phyloP scores from a whole-genome alignment of 2,888 invertebrate genomes.

The Epicampocera succincta region DNA sequence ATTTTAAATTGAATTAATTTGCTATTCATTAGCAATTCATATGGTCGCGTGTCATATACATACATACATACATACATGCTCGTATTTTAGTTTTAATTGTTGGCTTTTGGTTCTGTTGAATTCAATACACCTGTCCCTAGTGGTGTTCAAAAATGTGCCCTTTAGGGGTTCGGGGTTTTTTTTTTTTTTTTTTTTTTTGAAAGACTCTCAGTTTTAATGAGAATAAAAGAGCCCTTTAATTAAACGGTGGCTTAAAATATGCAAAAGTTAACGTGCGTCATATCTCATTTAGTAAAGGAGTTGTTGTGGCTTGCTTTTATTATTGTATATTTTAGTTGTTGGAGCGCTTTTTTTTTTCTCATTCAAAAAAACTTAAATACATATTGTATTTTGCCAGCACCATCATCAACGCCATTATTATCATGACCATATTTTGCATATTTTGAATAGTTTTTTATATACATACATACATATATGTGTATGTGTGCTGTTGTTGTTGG shows the following conservation, averaged over 20 bases:
- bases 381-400: slow-evolving; percentile 2
- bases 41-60: slow-evolving; percentile 6
- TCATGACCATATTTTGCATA: slow-evolving; percentile 59
- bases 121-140: slow-evolving; percentile 42
- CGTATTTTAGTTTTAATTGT: slow-evolving; percentile 31
- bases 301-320: slow-evolving; percentile 71
- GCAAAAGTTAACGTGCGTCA: slow-evolving; percentile 80
- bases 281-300: slow-evolving; percentile 77
- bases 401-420: neutral
- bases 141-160: neutral
- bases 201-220: neutral
- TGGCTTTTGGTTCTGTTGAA: slow-evolving; percentile 7
- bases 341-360: slow-evolving; percentile 9
- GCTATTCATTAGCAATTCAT: slow-evolving; percentile 13
- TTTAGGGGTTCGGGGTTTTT: neutral
- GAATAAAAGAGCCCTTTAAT: slow-evolving; percentile 76
- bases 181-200: slow-evolving; percentile 10
- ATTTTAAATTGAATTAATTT: slow-evolving; percentile 28
- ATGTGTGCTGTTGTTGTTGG: neutral
- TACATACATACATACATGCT: no score
- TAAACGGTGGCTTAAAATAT: slow-evolving; percentile 82
- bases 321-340: slow-evolving; percentile 51
- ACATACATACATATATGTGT: no score
- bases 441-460: slow-evolving; percentile 34
- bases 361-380: slow-evolving; percentile 13